Base-by-base conservation (phyloP, 2,797 vertebrate genomes). In the Premnoplex brunnescens region DNA sequence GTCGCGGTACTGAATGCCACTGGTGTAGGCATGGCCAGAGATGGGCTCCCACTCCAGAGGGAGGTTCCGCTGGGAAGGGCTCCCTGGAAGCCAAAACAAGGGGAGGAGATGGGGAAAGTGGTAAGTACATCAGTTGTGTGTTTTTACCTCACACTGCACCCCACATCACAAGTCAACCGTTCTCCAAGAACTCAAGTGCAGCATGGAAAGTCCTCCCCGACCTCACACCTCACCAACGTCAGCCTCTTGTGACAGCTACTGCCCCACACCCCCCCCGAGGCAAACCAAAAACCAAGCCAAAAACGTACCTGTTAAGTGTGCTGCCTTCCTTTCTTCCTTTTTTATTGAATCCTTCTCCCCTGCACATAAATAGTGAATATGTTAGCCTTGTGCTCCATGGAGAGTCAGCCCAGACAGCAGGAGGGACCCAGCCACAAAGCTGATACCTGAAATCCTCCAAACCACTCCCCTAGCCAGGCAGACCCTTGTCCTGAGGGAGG, bases 301-400 rank as follows among this genome's bases (percentile, higher is more conserved):
- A 37, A 10, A 0, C 85, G 15, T 97, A 99, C 99, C 98, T 93
- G 98, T 98, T 72, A 99, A 94, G 46, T 99, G 99, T 41, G 99
- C 99, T 74, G 98, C 98, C 58, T 92, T 93, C 93, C 89, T 98
- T 6, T 37, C 85, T 76, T 93, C 95, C 32, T 97, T 97, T 41
- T n/a, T 26, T 43, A 14, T 24, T 3, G 43, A 22, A 46, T 89
- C 76, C 15, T 59, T 39, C 79, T 17, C 87, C 37, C 97, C 99
- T 99, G 91, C 72, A 96, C 96, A 58, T 73, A 34, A 34, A 66
- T 0, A 49, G 56, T 75, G 24, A 89, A 88, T 10, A 76, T 1
- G 1, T 58, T 63, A 58, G 39, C 64, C 32, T 17, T 1, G 0
- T 4, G 20, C 19, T 71, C 51, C 77, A 8, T 2, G 26, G 44